Conservation (phyloP, 2,888 invertebrate genomes). For the Trissonchulus latispiculum region DNA sequence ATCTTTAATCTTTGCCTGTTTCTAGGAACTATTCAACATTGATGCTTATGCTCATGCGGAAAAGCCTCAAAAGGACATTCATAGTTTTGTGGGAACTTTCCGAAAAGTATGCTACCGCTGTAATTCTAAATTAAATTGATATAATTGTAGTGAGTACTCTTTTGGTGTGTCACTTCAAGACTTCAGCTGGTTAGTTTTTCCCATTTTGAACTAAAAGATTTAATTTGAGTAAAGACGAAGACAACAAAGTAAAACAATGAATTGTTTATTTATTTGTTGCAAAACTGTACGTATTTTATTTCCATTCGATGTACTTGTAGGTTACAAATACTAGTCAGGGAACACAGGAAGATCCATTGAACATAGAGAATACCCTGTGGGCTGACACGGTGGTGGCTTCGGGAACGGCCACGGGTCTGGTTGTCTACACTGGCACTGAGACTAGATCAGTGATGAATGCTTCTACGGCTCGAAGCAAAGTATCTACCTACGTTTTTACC, state of each 20-base stretch:
- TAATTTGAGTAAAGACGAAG: too few relatives aligned
- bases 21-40: constrained; percentile 53
- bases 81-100: constrained; percentile 84
- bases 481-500: too few relatives aligned
- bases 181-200: background rate
- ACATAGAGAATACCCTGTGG: constrained; percentile 81
- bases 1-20: too few relatives aligned
- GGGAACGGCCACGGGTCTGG: constrained; percentile 83
- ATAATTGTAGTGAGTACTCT: too few relatives aligned
- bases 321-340: too few relatives aligned
- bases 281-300: too few relatives aligned
- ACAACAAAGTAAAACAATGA: too few relatives aligned
- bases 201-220: too few relatives aligned
- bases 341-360: constrained; percentile 66
- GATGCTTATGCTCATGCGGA: constrained; percentile 86
- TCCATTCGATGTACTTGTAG: too few relatives aligned
- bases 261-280: too few relatives aligned
- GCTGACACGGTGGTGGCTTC: constrained; percentile 89
- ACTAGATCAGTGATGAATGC: constrained; percentile 98
- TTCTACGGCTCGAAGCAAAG: constrained; percentile 85
- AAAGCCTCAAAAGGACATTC: constrained; percentile 94
- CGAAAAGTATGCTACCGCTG: constrained; percentile 41
- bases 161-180: background rate
- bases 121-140: too few relatives aligned
- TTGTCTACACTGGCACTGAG: constrained; percentile 91